Evolutionary conservation across 1,140 invertebrate genomes (phyloP).

Genomic region (Leptinotarsa undecemlineata): DNA sequence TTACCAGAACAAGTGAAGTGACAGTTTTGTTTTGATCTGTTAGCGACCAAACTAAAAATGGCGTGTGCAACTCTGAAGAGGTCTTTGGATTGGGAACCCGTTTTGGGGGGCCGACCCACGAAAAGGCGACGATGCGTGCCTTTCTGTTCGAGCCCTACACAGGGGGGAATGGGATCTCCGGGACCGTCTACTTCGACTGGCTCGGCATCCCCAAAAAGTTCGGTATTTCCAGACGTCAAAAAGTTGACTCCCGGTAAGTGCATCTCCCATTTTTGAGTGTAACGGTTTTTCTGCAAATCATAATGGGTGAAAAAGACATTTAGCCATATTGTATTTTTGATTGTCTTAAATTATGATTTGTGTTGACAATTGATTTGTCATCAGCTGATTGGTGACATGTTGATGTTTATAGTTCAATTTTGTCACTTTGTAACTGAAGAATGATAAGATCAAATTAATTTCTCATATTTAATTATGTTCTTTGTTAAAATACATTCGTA

Average conservation of each 20-base stretch:
- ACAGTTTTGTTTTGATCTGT: slow-evolving; percentile 45
- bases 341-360: neutral
- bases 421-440: neutral
- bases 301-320: neutral
- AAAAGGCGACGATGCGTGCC: slow-evolving; percentile 88
- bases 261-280: neutral
- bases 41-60: slow-evolving; percentile 69
- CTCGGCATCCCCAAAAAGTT: slow-evolving; percentile 53
- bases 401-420: slow-evolving; percentile 20
- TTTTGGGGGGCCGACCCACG: slow-evolving; percentile 77
- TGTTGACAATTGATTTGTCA: slow-evolving; percentile 50
- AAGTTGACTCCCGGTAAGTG: slow-evolving; percentile 84
- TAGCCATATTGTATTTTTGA: neutral
- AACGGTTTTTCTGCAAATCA: neutral
- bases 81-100: slow-evolving; percentile 89
- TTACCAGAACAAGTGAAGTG: slow-evolving; percentile 40
- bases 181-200: slow-evolving; percentile 56
- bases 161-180: slow-evolving; percentile 38
- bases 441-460: no score
- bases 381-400: slow-evolving; percentile 48
- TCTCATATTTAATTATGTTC: no score
- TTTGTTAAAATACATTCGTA: no score
- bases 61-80: slow-evolving; percentile 94
- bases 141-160: slow-evolving; percentile 69
- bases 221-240: slow-evolving; percentile 53